Evolutionary conservation across 2,113 vertebrate genomes (phyloP).

Genomic region (Hemiprocne comata): DNA sequence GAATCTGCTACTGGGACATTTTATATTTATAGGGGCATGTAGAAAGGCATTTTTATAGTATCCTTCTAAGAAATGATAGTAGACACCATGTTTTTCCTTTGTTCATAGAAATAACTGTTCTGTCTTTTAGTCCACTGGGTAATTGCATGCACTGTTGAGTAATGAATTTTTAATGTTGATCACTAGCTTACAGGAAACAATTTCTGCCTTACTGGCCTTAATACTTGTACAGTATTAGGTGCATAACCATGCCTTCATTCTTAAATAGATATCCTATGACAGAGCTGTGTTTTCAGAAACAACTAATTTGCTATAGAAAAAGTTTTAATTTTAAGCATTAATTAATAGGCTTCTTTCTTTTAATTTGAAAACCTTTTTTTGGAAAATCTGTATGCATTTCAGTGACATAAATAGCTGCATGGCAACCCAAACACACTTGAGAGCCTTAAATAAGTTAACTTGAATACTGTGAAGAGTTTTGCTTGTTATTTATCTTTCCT

Average conservation of each 20-base stretch:
- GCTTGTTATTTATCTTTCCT: neutral
- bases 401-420: neutral
- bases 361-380: neutral
- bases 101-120: neutral
- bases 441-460: neutral
- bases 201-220: neutral
- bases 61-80: neutral
- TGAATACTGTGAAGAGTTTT: neutral
- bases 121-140: slow-evolving; percentile 5
- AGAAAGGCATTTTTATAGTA: neutral
- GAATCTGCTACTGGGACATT: neutral
- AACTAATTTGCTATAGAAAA: neutral
- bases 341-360: neutral
- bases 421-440: neutral
- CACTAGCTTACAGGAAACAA: neutral
- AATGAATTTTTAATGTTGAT: neutral
- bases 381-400: neutral
- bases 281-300: neutral
- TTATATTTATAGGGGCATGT: neutral
- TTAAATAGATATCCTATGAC: neutral
- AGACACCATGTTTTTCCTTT: neutral
- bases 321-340: neutral
- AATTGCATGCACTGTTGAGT: neutral
- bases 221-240: neutral
- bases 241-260: neutral